Evolutionary conservation across 1,140 invertebrate genomes (phyloP).

Genomic region (Drosophila seguyi): DNA sequence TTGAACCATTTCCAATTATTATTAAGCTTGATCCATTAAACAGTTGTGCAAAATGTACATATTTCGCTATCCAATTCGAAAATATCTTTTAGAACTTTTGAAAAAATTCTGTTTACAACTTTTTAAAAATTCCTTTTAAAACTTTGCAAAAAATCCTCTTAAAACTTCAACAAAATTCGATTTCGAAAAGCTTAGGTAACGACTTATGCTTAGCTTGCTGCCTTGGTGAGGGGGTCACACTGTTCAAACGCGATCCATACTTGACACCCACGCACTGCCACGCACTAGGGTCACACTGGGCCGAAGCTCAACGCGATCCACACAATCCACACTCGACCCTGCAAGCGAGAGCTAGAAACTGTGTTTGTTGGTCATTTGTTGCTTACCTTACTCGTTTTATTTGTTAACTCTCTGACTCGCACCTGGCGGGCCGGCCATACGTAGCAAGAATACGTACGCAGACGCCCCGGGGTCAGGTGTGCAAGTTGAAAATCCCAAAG

Average conservation of each 20-base stretch:
- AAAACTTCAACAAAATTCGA: neutral
- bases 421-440: constrained; percentile 2
- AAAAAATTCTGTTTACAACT: neutral
- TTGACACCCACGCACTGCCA: constrained; percentile 1
- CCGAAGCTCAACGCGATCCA: neutral
- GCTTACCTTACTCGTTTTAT: constrained; percentile 31
- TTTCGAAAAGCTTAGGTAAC: neutral
- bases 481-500: neutral
- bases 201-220: neutral
- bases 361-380: constrained; percentile 15
- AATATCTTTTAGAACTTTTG: neutral
- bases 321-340: neutral
- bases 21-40: neutral
- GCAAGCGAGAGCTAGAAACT: constrained; percentile 8
- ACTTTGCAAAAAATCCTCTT: neutral
- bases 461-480: constrained; percentile 1
- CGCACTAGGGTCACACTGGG: constrained; percentile 2
- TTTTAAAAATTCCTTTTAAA: neutral
- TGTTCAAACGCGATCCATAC: constrained; percentile 3
- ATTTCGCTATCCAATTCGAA: neutral
- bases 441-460: constrained; percentile 16
- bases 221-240: constrained; percentile 2
- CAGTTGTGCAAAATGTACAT: neutral
- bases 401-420: neutral
- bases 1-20: neutral